Percentiles rank a stretch among this genome's conserved stretches.
These are phyloP conservation scores for Petrocephalus zakoni DNA, from an alignment of 2,113 vertebrate species.

Conservation along the genomic window DNA sequence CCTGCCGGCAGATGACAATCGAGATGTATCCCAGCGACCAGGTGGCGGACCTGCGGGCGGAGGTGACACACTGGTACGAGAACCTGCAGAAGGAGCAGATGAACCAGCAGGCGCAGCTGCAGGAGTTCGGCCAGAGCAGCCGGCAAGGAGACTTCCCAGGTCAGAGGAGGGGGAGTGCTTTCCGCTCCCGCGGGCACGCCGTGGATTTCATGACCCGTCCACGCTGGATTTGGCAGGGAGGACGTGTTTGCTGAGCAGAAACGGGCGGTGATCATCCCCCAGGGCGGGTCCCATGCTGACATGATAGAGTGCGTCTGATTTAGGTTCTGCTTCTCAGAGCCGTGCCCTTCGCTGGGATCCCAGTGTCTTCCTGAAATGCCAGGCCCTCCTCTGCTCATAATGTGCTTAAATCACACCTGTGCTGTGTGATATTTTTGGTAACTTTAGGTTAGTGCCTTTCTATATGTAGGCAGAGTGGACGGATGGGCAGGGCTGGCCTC, in stretches of 20 bases:
- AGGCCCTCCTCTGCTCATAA: background rate
- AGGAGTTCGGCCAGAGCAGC: constrained; percentile 93
- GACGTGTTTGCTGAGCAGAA: background rate
- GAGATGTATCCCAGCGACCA: constrained; percentile 99
- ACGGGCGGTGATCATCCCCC: background rate
- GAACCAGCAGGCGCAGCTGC: constrained; percentile 95
- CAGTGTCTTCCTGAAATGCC: background rate
- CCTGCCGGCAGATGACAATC: constrained; percentile 86
- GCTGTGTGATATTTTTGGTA: background rate
- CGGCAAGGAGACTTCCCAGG: constrained; percentile 92
- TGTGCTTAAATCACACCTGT: background rate
- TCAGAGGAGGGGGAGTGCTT: background rate
- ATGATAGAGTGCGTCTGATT: background rate
- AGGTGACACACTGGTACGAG: constrained; percentile 99
- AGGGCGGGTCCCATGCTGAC: background rate
- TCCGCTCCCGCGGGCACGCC: background rate
- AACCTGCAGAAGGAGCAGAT: constrained; percentile 98
- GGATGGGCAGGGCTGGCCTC: background rate
- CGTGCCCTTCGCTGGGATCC: background rate
- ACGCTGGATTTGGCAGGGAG: background rate
- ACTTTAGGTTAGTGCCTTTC: background rate
- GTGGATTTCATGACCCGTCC: background rate
- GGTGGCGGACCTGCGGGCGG: constrained; percentile 91
- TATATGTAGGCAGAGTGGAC: background rate
- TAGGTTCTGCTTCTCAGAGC: background rate